Evolutionary conservation across 37 sponge, comb jelly and placozoan species (phyloP), one percentile per base, ranked within the genome.

Genomic region (Agelas oroides): DNA sequence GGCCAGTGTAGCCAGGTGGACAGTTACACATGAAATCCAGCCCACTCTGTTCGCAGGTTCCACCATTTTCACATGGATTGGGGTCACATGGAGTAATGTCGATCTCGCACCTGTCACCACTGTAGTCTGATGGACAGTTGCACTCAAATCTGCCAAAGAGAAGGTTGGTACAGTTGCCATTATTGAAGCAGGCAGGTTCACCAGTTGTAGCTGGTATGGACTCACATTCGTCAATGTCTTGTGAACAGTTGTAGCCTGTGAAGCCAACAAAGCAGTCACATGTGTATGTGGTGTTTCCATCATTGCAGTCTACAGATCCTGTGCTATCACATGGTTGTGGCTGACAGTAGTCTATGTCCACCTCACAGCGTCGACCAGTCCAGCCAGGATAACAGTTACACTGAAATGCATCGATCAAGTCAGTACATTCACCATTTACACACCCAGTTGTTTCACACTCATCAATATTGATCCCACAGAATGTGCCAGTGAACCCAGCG

Each of bases 371-470:
- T 1, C 6, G 20, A 8, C 94, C 94, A 65, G 88, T 87, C 63
- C 73, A 94, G 23, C 88, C 95, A 0, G 62, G 72, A 71, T 59
- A 70, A 80, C 95, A 94, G 16, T 14, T 38, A 76, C 95, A 94
- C 6, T 5, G 60, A 57, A 71, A 86, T 21, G 3, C 62, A 68
- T 77, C 78, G 5, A 78, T 27, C 16, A 72, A 36, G 39, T 83
- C 83, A 25, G 24, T 61, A 39, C 83, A 83, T 17, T 36, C 46
- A 31, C 81, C 88, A 75, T 93, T 93, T 3, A 61, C 17, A 32
- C 93, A 93, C 19, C 37, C 46, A 28, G 30, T 64, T 2, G 76
- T 63, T 11, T 63, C 46, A 82, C 89, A 88, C 35, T 88, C 89
- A 79, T 93, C 53, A 57, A 93, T 81, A 33, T 93, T 83, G 18